Evolutionary conservation across 1,140 invertebrate genomes (phyloP).

Genomic region (Ooceraea biroi): DNA sequence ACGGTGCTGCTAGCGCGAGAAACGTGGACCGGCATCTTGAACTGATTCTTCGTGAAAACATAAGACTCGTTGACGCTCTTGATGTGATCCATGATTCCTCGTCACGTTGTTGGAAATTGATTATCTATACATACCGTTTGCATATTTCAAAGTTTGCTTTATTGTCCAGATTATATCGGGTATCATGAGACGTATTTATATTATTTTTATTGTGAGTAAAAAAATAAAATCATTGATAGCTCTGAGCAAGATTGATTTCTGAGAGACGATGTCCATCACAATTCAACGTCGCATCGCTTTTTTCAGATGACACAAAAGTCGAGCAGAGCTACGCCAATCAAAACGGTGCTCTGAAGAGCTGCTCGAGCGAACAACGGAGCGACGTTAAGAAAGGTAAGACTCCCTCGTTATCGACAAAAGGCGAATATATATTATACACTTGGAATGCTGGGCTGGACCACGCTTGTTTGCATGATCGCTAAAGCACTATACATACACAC

Average conservation of each 20-base stretch:
- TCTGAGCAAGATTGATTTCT: neutral
- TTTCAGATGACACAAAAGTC: conserved; percentile 81
- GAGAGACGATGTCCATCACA: neutral
- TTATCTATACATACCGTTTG: too few species aligned
- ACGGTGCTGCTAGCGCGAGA: neutral
- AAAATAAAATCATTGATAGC: too few species aligned
- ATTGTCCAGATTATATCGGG: too few species aligned
- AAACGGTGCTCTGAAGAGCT: conserved; percentile 79
- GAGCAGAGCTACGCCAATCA: conserved; percentile 75
- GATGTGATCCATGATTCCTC: too few species aligned
- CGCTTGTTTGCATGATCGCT: conserved; percentile 71
- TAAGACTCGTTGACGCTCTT: too few species aligned
- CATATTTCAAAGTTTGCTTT: too few species aligned
- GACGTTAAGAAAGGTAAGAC: conserved; percentile 77
- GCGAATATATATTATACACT: conserved; percentile 37
- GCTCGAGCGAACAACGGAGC: conserved; percentile 66
- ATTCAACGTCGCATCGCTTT: conserved; percentile 15
- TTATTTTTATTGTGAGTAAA: too few species aligned
- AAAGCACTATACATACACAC: conserved; percentile 11
- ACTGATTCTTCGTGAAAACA: neutral
- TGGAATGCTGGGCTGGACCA: conserved; percentile 66
- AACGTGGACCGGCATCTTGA: neutral
- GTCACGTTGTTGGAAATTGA: too few species aligned
- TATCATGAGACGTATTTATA: too few species aligned
- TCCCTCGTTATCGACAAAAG: neutral